Conservation (phyloP, 2,113 vertebrate genomes). For the Psittacus erithacus region DNA sequence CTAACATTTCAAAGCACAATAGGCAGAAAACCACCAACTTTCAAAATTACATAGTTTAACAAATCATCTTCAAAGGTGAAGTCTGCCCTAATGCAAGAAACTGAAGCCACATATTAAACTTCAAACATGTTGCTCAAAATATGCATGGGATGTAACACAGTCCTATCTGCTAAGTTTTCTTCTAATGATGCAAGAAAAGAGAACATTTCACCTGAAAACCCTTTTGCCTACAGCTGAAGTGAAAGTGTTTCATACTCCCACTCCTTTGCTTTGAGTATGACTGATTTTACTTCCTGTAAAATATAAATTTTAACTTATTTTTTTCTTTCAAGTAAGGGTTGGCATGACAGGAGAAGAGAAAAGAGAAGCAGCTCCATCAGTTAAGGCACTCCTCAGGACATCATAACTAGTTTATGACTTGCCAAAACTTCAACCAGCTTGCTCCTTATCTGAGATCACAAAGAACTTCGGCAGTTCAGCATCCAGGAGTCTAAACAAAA, state of each 20-base stretch:
- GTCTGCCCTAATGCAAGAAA: not conserved
- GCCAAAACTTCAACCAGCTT: conserved; percentile 2
- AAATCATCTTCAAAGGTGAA: not conserved
- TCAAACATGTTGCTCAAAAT: not conserved
- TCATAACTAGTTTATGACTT: not conserved
- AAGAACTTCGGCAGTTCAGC: conserved; percentile 9
- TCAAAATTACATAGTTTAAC: not conserved
- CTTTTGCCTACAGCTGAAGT: not conserved
- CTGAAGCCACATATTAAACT: not conserved
- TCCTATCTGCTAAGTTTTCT: not conserved
- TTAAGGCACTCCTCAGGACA: not conserved
- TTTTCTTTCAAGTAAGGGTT: not conserved
- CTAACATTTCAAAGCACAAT: conserved; percentile 42
- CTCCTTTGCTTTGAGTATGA: not conserved
- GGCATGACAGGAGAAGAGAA: not conserved
- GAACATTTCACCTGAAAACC: not conserved
- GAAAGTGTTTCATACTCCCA: not conserved
- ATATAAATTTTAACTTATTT: not conserved
- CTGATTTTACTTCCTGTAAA: not conserved
- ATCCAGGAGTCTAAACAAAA: conserved; percentile 21
- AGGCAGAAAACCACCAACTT: not conserved
- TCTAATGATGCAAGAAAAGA: not conserved
- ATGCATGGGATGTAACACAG: not conserved
- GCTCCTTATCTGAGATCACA: not conserved
- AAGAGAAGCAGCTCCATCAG: not conserved